A percentile compares a stretch with the other conserved stretches of the same genome.
These are phyloP conservation scores for Myotis vivesi DNA, from an alignment of 2,797 vertebrate species.

Conservation along the genomic window DNA sequence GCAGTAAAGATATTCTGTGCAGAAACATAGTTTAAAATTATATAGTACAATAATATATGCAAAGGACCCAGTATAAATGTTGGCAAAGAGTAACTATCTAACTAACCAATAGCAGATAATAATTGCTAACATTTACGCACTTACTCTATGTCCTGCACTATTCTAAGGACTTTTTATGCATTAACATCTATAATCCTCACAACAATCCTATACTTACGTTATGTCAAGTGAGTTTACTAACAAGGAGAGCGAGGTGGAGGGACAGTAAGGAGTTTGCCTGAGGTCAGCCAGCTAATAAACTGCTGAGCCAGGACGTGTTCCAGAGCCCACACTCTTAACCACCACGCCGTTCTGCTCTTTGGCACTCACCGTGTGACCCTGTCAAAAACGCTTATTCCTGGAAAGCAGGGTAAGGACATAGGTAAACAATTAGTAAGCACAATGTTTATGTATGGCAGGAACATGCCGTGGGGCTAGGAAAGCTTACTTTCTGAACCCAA, in stretches of 20 bases:
- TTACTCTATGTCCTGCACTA: not conserved
- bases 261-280: not conserved
- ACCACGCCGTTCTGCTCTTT: not conserved
- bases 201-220: not conserved
- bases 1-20: not conserved
- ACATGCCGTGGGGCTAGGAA: not conserved
- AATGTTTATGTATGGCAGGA: not conserved
- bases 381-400: not conserved
- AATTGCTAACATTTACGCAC: not conserved
- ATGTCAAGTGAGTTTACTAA: not conserved
- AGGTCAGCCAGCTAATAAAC: not conserved
- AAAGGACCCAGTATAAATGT: not conserved
- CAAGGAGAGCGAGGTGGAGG: not conserved
- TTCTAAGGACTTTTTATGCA: not conserved
- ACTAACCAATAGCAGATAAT: not conserved
- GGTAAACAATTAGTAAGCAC: conserved; percentile 32
- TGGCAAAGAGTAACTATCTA: not conserved
- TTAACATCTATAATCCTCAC: not conserved
- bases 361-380: not conserved
- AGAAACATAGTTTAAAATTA: conserved; percentile 9
- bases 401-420: conserved; percentile 3
- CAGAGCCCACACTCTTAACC: not conserved
- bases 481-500: conserved; percentile 5
- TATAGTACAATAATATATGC: not conserved
- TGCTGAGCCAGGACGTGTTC: not conserved